Conservation (phyloP, 2,888 invertebrate genomes). For the Pardosa pseudoannulata region DNA sequence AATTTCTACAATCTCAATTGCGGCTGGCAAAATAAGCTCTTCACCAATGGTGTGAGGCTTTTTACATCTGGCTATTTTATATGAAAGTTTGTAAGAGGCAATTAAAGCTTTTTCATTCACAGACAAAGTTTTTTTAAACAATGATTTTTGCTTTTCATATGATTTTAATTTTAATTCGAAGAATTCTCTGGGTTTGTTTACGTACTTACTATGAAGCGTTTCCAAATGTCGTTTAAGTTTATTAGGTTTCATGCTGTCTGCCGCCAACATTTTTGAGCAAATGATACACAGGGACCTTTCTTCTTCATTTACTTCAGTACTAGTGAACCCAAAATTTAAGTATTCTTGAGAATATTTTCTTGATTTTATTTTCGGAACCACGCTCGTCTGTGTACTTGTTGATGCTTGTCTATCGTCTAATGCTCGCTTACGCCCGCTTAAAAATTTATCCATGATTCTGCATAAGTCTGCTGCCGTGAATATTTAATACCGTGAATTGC, state of each 20-base stretch:
- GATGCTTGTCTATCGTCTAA: constrained; percentile 18
- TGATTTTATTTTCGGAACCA: too few species aligned
- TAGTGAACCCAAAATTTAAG: constrained; percentile 35
- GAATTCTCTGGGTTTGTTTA: not conserved
- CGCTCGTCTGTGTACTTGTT: constrained; percentile 13
- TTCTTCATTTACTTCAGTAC: constrained; percentile 27
- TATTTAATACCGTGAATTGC: too few species aligned
- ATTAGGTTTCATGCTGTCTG: constrained; percentile 24
- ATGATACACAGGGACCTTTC: constrained; percentile 15
- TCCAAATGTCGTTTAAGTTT: not conserved
- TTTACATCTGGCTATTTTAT: constrained; percentile 59
- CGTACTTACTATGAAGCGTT: constrained; percentile 11
- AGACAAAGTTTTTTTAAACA: constrained; percentile 1
- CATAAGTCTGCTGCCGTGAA: too few species aligned
- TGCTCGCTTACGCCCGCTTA: too few species aligned
- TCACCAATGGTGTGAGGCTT: constrained; percentile 55
- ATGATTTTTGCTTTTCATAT: constrained; percentile 17
- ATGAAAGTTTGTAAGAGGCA: constrained; percentile 43
- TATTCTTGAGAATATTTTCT: constrained; percentile 28
- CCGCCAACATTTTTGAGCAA: not conserved
- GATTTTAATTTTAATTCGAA: too few species aligned
- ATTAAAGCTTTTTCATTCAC: constrained; percentile 49
- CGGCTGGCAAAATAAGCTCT: constrained; percentile 60
- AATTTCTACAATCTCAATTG: constrained; percentile 38
- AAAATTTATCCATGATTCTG: too few species aligned